Evolutionary conservation across 2,888 invertebrate genomes (phyloP).

Genomic region (Diloba caeruleocephala): DNA sequence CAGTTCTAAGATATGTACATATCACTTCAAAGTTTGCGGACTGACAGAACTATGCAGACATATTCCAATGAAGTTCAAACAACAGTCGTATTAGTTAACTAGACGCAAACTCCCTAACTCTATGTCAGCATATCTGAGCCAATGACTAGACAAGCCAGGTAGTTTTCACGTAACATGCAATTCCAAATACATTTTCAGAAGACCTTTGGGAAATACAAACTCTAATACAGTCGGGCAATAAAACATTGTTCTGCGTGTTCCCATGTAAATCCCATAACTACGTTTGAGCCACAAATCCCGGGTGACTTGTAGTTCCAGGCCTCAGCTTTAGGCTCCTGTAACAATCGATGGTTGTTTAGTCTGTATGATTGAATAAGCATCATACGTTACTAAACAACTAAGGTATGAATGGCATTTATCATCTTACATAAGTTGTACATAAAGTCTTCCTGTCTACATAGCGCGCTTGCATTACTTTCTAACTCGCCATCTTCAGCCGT

Average conservation of each 20-base stretch:
- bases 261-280: constrained; percentile 82
- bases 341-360: constrained; percentile 35
- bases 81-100: constrained; percentile 21
- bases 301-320: constrained; percentile 68
- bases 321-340: constrained; percentile 42
- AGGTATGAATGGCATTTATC: too few relatives aligned
- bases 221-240: constrained; percentile 75
- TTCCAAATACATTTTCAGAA: constrained; percentile 72
- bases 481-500: too few relatives aligned
- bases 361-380: constrained; percentile 34
- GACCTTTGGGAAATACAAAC: constrained; percentile 80
- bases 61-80: constrained; percentile 33
- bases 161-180: constrained; percentile 66
- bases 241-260: constrained; percentile 81
- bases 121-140: constrained; percentile 16
- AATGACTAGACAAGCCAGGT: constrained; percentile 24
- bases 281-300: constrained; percentile 70
- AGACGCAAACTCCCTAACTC: constrained; percentile 16
- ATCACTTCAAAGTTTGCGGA: constrained; percentile 30
- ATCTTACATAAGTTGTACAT: too few relatives aligned
- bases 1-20: constrained; percentile 12
- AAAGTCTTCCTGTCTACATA: too few relatives aligned
- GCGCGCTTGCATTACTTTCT: too few relatives aligned
- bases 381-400: constrained; percentile 1
- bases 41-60: constrained; percentile 38